phyloP scores from a whole-genome alignment of 2,113 vertebrate genomes.

The Pontoporia blainvillei region DNA sequence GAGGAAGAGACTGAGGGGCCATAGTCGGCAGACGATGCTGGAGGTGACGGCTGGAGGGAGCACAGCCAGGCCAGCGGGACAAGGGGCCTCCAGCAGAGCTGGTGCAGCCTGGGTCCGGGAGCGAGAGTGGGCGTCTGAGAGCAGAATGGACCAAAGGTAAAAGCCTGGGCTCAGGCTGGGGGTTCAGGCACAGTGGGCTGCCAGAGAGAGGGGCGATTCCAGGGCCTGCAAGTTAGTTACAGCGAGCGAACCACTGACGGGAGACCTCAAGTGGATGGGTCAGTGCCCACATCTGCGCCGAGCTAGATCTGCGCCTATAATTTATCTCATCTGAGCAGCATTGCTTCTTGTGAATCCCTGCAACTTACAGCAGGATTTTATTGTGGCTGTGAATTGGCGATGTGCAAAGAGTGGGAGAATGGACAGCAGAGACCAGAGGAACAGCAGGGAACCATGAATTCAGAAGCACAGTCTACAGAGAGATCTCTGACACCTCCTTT shows the following conservation, averaged over 20 bases:
- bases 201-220: not conserved
- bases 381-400: not conserved
- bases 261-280: not conserved
- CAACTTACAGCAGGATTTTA: not conserved
- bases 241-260: rapidly evolving
- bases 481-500: not conserved
- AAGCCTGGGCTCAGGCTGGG: not conserved
- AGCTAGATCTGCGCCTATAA: not conserved
- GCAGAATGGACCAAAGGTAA: not conserved
- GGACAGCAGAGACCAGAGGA: not conserved
- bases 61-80: not conserved
- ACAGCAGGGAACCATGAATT: not conserved
- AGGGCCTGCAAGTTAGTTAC: not conserved
- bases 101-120: not conserved
- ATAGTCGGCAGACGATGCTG: rapidly evolving
- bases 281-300: not conserved
- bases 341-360: not conserved
- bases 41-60: not conserved
- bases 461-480: not conserved
- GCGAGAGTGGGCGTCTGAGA: not conserved
- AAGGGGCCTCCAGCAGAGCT: not conserved
- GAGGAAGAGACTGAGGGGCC: not conserved
- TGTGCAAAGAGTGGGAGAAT: too few relatives aligned
- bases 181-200: rapidly evolving
- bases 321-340: not conserved